Percentiles rank a stretch among this genome's conserved stretches.
Conservation (phyloP, 2,888 invertebrate species). For the Melipona beecheii region DNA sequence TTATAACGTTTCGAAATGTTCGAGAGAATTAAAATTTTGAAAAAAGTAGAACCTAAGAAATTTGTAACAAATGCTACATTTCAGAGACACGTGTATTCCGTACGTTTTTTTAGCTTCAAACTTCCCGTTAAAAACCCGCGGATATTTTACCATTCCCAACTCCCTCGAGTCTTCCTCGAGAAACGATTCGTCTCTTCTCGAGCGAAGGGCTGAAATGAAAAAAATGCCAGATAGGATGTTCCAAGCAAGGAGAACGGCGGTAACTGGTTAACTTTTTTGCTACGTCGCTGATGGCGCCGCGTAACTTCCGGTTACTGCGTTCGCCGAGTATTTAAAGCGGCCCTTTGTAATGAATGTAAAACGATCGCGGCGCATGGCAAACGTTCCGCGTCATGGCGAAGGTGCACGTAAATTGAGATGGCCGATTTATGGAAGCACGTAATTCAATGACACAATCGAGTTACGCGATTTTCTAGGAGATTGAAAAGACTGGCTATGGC, state of each 20-base stretch:
- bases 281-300: constrained; percentile 9
- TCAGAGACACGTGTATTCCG: too few relatives aligned
- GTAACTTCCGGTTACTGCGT: constrained; percentile 22
- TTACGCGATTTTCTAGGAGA: constrained; percentile 4
- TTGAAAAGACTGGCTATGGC: background rate
- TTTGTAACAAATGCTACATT: too few relatives aligned
- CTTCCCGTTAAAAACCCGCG: too few relatives aligned
- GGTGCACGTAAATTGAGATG: constrained; percentile 17
- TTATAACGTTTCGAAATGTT: too few relatives aligned
- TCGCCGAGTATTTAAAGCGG: constrained; percentile 31
- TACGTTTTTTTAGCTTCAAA: too few relatives aligned
- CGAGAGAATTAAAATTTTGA: too few relatives aligned
- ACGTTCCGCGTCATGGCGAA: background rate
- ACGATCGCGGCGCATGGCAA: constrained; percentile 17
- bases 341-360: constrained; percentile 41
- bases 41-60: too few relatives aligned
- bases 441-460: constrained; percentile 32
- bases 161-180: too few relatives aligned
- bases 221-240: background rate
- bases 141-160: too few relatives aligned
- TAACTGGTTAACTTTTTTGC: constrained; percentile 33
- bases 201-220: background rate
- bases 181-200: too few relatives aligned
- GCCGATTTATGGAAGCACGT: constrained; percentile 1
- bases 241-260: background rate